Conservation (phyloP, 2,113 vertebrate species). For the Glaucidium brasilianum region DNA sequence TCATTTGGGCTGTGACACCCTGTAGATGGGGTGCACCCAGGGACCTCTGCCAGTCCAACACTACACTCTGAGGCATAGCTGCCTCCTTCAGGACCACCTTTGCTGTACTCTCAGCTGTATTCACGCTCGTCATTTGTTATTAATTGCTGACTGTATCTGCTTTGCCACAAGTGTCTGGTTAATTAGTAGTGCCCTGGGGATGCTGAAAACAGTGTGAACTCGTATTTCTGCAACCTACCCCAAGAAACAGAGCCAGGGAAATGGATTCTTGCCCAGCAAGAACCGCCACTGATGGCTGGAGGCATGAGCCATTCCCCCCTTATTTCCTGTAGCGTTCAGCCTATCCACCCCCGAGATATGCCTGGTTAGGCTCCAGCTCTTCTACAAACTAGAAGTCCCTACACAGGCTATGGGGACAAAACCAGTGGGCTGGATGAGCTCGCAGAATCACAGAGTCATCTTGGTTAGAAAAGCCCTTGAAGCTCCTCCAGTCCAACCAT, state of each 20-base stretch:
- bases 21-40: accelerated
- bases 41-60: neutral
- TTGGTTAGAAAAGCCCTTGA: no score
- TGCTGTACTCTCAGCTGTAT: neutral
- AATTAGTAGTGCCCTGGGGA: neutral
- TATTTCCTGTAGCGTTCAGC: neutral
- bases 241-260: neutral
- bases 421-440: neutral
- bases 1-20: neutral
- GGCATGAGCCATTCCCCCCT: neutral
- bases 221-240: neutral
- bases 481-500: no score
- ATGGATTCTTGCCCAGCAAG: neutral
- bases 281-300: neutral
- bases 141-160: neutral
- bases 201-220: neutral
- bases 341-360: neutral
- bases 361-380: neutral
- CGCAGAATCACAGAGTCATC: no score
- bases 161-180: neutral
- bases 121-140: neutral
- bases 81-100: neutral
- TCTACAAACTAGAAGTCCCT: neutral
- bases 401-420: neutral
- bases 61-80: neutral